Evolutionary conservation across 2,888 invertebrate species (phyloP), one percentile per base, ranked within the genome.

Genomic region (Stictocephala bisonia): DNA sequence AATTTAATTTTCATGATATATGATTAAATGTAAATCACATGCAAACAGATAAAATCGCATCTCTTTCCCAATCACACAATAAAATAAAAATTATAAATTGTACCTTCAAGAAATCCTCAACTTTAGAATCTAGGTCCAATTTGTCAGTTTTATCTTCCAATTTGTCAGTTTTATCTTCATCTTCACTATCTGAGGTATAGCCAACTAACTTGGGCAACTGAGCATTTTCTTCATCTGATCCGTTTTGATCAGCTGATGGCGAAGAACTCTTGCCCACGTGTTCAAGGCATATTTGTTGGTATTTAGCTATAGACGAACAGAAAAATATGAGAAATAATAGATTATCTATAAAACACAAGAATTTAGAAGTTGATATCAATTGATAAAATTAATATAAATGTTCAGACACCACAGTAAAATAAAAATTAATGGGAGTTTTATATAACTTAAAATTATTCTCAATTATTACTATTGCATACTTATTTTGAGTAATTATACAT

Each of bases 261-360:
- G 44, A 29, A 9, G 9, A 73, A 48, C 69, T 76, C 66, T 64
- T 72, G 20, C 72, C 67, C 13, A 73, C 72, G 51, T 78, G 77
- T 26, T 71, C 78, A 4, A 79, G 75, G 74, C 78, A 78, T 41
- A 81, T 80, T 69, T 79, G 79, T 72, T 80, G 80, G 73, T 81
- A 81, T 74, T 81, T 81, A 20, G 79, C 81, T 81, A 53, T 15
- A 79, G 78, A 68, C 71, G 35, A 50, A 60, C 27, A 40, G 3
- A 40, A n/a, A 48, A 6, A 15, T 48, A 48, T 15, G 15, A 48
- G 48, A n/a, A n/a, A n/a, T n/a, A n/a, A n/a, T n/a, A n/a, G n/a
- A n/a, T n/a, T n/a, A n/a, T n/a, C n/a, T n/a, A n/a, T n/a, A n/a
- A n/a, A n/a, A 18, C 24, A n/a, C 18, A 18, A 22, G 56, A 56